phyloP scores from a whole-genome alignment of 2,797 vertebrate genomes.

The Lindbergichthys nudifrons region DNA sequence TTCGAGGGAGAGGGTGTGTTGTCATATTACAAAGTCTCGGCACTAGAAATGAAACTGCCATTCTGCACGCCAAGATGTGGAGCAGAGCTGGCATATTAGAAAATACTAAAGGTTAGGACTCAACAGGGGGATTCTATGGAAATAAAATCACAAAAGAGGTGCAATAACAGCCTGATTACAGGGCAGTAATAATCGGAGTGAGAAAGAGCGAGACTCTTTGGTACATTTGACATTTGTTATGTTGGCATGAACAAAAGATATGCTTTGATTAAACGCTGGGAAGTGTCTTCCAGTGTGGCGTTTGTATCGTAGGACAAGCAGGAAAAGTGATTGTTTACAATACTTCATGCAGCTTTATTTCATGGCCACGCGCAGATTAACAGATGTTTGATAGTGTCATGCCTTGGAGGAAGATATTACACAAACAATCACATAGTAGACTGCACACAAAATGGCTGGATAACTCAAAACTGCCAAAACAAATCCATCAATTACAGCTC shows the following conservation, averaged over 20 bases:
- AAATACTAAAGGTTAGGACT: constrained; percentile 79
- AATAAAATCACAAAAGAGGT: constrained; percentile 71
- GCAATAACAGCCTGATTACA: constrained; percentile 68
- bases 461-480: constrained; percentile 38
- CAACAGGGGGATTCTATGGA: constrained; percentile 67
- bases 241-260: constrained; percentile 24
- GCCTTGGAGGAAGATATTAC: constrained; percentile 59
- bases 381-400: constrained; percentile 70
- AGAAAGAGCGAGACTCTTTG: constrained; percentile 19
- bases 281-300: constrained; percentile 25
- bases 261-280: constrained; percentile 55
- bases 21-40: constrained; percentile 52
- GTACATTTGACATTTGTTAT: constrained; percentile 51
- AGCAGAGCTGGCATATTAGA: constrained; percentile 78
- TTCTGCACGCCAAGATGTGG: constrained; percentile 64
- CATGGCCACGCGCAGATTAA: constrained; percentile 65
- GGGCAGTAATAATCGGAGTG: constrained; percentile 46
- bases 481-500: constrained; percentile 43
- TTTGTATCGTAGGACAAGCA: constrained; percentile 38
- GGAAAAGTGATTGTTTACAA: constrained; percentile 57
- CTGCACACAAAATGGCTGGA: constrained; percentile 50
- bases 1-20: constrained; percentile 31
- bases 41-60: constrained; percentile 73
- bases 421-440: constrained; percentile 57
- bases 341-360: constrained; percentile 61